These are phyloP conservation scores for Bucorvus abyssinicus DNA, from an alignment of 2,797 vertebrate species.

Conservation along the genomic window DNA sequence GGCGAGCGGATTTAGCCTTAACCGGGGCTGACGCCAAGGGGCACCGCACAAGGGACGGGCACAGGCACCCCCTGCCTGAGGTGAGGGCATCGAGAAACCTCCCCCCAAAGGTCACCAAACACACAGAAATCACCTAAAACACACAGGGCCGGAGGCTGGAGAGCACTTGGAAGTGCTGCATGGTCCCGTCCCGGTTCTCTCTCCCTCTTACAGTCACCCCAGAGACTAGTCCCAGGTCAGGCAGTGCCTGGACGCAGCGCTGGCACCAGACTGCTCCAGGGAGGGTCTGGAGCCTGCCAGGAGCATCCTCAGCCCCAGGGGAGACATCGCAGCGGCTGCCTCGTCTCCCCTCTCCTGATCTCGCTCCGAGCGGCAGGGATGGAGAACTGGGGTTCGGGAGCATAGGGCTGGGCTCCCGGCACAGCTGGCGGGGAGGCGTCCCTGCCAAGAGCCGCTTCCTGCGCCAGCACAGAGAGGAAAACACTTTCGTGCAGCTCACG, in stretches of 20 bases:
- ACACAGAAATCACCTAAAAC: neutral
- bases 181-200: neutral
- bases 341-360: neutral
- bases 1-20: slow-evolving; percentile 2
- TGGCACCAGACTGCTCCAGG: neutral
- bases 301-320: neutral
- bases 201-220: accelerated
- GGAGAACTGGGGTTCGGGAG: accelerated
- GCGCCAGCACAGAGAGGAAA: neutral
- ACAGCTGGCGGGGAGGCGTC: neutral
- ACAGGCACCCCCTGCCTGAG: neutral
- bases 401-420: neutral
- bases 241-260: accelerated
- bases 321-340: accelerated
- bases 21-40: neutral
- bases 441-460: neutral
- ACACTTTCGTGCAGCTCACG: neutral
- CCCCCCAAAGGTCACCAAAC: accelerated
- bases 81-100: neutral
- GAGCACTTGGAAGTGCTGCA: neutral
- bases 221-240: neutral
- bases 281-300: neutral
- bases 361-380: accelerated
- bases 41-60: accelerated
- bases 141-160: neutral